phyloP scores from a whole-genome alignment of 1,140 invertebrate species.

The Drosophila hydei region DNA sequence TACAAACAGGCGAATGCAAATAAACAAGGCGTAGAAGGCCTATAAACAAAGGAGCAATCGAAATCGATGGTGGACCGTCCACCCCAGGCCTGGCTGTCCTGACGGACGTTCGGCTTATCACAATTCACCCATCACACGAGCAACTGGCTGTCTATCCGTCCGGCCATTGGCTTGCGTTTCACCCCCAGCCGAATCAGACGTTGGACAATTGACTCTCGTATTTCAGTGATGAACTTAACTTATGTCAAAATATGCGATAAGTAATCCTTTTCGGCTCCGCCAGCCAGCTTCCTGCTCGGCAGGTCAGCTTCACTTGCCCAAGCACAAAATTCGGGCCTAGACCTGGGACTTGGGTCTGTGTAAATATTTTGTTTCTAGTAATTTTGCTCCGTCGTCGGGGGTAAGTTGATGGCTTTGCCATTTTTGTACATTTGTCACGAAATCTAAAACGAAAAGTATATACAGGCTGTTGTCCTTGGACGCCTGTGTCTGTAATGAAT shows the following conservation, averaged over 20 bases:
- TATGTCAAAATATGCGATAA: constrained; percentile 84
- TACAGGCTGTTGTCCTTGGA: constrained; percentile 56
- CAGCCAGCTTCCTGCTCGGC: constrained; percentile 51
- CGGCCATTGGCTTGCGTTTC: constrained; percentile 53
- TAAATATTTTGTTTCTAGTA: constrained; percentile 74
- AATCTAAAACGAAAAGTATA: constrained; percentile 76
- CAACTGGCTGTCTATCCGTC: constrained; percentile 28
- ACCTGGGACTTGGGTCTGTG: constrained; percentile 58
- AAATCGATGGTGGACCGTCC: constrained; percentile 41
- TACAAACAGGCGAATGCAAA: constrained; percentile 79
- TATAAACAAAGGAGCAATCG: constrained; percentile 72
- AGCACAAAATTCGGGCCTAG: constrained; percentile 3
- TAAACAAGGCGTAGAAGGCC: constrained; percentile 69
- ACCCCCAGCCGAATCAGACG: constrained; percentile 11
- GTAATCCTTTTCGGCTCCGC: constrained; percentile 78
- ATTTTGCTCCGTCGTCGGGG: constrained; percentile 62
- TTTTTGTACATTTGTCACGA: constrained; percentile 74
- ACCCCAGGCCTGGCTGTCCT: constrained; percentile 6
- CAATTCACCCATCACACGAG: constrained; percentile 64
- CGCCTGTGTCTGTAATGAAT: constrained; percentile 63
- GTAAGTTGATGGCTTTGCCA: constrained; percentile 50
- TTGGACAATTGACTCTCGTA: constrained; percentile 78
- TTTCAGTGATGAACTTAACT: constrained; percentile 83
- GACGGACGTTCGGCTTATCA: constrained; percentile 60
- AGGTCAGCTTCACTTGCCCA: constrained; percentile 29